Conservation (phyloP, 2,113 vertebrate species). For the Peucedramus taeniatus region DNA sequence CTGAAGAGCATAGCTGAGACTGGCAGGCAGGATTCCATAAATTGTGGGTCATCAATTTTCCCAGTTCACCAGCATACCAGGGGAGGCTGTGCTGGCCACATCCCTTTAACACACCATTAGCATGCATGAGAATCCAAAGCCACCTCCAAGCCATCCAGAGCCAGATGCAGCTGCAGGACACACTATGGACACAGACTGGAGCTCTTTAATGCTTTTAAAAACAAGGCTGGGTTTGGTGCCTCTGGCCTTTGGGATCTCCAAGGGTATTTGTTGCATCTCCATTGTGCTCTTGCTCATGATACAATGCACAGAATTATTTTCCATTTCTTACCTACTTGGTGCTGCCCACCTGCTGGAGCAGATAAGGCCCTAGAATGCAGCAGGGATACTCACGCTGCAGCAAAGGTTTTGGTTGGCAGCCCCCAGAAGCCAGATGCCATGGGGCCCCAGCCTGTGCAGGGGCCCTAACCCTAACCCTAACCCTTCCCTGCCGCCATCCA, state of each 20-base stretch:
- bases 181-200: neutral
- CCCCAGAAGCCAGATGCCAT: rapidly evolving
- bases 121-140: rapidly evolving
- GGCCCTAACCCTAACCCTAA: too few species aligned
- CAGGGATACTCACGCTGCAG: rapidly evolving
- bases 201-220: neutral
- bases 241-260: neutral
- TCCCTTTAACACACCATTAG: neutral
- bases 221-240: neutral
- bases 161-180: neutral
- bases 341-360: neutral
- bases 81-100: neutral
- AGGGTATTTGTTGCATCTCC: neutral
- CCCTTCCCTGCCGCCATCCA: neutral
- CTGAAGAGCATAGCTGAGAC: neutral
- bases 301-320: neutral
- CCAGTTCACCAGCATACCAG: neutral
- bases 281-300: neutral
- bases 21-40: neutral
- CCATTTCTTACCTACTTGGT: neutral
- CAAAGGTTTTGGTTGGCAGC: neutral
- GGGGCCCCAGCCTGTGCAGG: rapidly evolving
- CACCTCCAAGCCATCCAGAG: neutral
- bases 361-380: neutral
- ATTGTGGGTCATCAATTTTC: neutral